Evolutionary conservation across 2,113 vertebrate genomes (phyloP).

Genomic region (Charina bottae): DNA sequence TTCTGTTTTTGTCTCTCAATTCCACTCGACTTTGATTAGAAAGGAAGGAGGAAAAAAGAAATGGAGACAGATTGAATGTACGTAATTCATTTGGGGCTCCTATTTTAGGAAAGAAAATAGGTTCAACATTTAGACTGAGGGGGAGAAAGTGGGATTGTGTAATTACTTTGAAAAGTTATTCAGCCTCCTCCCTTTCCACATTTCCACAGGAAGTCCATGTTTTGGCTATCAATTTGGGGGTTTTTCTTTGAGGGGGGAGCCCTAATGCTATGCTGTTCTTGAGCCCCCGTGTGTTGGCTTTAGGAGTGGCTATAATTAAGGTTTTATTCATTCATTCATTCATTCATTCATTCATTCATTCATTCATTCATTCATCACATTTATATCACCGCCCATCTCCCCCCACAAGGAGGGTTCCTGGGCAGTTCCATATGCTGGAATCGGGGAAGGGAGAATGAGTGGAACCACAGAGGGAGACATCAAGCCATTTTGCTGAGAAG

Average conservation of each 20-base stretch:
- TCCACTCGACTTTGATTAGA: not conserved
- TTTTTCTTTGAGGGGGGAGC: not conserved
- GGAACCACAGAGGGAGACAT: not conserved
- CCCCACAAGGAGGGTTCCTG: no score
- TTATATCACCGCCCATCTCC: no score
- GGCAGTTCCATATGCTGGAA: no score
- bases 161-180: not conserved
- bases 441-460: not conserved
- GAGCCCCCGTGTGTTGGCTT: not conserved
- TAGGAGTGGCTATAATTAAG: not conserved
- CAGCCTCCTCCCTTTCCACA: not conserved
- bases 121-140: not conserved
- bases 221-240: constrained; percentile 4
- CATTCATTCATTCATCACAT: no score
- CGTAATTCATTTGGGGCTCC: not conserved
- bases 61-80: not conserved
- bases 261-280: not conserved
- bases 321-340: no score
- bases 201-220: not conserved
- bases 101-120: not conserved
- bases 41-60: not conserved
- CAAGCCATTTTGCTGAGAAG: not conserved
- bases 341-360: no score
- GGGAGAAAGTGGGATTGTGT: not conserved
- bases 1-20: not conserved